phyloP scores from a whole-genome alignment of 2,113 vertebrate genomes.

The Hypomesus transpacificus region DNA sequence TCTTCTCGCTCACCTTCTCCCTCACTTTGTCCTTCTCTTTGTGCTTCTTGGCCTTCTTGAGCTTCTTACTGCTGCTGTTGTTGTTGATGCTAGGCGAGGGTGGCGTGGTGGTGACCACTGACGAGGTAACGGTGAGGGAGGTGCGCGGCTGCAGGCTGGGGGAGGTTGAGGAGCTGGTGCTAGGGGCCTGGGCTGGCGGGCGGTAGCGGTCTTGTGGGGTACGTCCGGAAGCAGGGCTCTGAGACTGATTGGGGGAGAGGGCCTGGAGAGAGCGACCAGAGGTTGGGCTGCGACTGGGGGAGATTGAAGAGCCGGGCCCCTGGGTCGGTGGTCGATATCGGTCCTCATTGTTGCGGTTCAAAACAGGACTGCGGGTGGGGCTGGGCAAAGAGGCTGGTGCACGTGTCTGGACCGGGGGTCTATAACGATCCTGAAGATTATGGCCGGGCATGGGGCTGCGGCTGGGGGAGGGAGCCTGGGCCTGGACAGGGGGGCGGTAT shows the following conservation, averaged over 20 bases:
- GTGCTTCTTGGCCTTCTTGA: constrained; percentile 79
- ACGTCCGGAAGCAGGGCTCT: too few relatives aligned
- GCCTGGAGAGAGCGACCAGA: too few relatives aligned
- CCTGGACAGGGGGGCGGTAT: too few relatives aligned
- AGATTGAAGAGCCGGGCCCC: too few relatives aligned
- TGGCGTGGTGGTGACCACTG: constrained; percentile 51
- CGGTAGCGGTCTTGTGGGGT: constrained; percentile 35
- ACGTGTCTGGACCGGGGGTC: constrained; percentile 68
- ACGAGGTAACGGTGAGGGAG: constrained; percentile 61
- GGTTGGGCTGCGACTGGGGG: too few relatives aligned
- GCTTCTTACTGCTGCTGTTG: constrained; percentile 66
- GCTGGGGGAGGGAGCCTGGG: constrained; percentile 57
- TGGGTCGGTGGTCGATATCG: constrained; percentile 46
- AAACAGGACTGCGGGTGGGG: constrained; percentile 45
- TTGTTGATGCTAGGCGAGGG: constrained; percentile 41
- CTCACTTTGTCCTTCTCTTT: constrained; percentile 75
- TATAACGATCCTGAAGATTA: constrained; percentile 77
- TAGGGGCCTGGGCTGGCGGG: constrained; percentile 31
- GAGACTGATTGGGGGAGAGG: too few relatives aligned
- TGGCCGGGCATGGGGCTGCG: constrained; percentile 78
- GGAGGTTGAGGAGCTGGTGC: constrained; percentile 34
- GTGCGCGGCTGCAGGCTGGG: constrained; percentile 63
- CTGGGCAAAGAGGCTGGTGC: constrained; percentile 60
- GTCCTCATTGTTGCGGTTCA: constrained; percentile 53
- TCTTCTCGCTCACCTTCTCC: constrained; percentile 61